Base-by-base conservation (phyloP, 2,797 vertebrate genomes). In the Columba guinea region DNA sequence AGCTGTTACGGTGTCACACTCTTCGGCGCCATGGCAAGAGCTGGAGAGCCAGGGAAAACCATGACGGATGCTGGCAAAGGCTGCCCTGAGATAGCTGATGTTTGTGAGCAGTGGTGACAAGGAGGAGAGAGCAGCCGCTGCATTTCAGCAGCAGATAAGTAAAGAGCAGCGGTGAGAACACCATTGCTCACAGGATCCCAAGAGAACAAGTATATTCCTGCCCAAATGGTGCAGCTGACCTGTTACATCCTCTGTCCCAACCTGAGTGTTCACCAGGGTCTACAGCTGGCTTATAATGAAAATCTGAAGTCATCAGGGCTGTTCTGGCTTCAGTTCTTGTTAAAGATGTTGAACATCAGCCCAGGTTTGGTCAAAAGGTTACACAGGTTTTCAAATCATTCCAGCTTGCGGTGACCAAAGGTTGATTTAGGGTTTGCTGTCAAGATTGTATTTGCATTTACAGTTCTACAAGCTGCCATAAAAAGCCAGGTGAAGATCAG, bases 361-460 rank as follows among this genome's bases (percentile, higher is more conserved):
- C 90, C 93, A 90, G 30, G 75, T 89, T 95, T 94, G 89, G 87
- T 95, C 87, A 95, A 93, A 92, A 92, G 89, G 88, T 91, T 81
- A 81, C 59, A 49, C 70, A 91, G 90, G 87, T 97, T 95, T 95
- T 90, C 90, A 85, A 92, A 75, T 48, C 2, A 7, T 71, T 93
- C 75, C 93, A 95, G 84, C 49, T 64, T 77, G 41, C 64, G 75
- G 75, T 87, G 90, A 95, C 93, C 87, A 83, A 89, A 84, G 73
- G 75, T 27, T 83, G 92, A 89, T 82, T 92, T 83, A 82, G 44
- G 53, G 52, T 85, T 92, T 96, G 87, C 76, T 91, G 78, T 81
- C 80, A 78, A 78, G 69, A 77, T 37, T 5, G 1, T 34, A 70
- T 82, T 94, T 27, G 3, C 58, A 60, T 89, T 78, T 87, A 84